phyloP scores from a whole-genome alignment of 2,888 invertebrate genomes.

The Stomorhina lunata region DNA sequence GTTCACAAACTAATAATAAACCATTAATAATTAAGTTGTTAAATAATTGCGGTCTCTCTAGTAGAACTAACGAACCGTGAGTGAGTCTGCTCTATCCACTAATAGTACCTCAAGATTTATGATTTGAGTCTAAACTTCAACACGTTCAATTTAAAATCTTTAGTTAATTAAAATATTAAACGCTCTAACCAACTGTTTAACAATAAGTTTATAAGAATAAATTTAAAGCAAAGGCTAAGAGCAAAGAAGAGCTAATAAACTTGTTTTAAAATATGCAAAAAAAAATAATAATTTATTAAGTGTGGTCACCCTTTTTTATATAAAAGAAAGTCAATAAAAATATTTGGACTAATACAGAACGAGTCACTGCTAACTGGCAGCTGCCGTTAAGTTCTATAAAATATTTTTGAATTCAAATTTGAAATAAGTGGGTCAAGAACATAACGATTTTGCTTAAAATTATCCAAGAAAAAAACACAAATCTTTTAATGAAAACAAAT shows the following conservation, averaged over 20 bases:
- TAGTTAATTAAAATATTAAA: slow-evolving; percentile 4
- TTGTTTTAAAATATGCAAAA: slow-evolving; percentile 24
- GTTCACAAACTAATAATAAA: background rate
- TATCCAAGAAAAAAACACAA: background rate
- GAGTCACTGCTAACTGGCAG: background rate
- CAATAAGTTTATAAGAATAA: background rate
- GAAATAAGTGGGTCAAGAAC: slow-evolving; percentile 58
- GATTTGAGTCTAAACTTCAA: background rate
- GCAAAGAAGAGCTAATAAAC: slow-evolving; percentile 39
- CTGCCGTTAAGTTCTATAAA: background rate
- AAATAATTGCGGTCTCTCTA: background rate
- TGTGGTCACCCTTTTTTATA: background rate
- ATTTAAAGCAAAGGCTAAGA: background rate
- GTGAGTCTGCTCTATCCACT: background rate
- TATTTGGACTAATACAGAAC: background rate
- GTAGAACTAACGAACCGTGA: background rate
- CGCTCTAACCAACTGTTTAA: slow-evolving; percentile 5
- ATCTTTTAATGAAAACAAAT: background rate
- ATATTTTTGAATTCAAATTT: slow-evolving; percentile 15
- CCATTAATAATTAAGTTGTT: slow-evolving; percentile 2
- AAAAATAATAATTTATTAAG: background rate
- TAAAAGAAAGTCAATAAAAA: slow-evolving; percentile 26
- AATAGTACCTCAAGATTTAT: background rate
- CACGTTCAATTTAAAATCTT: background rate
- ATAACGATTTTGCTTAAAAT: background rate